Evolutionary conservation across 2,113 vertebrate genomes (phyloP).

Genomic region (Stictonetta naevosa): DNA sequence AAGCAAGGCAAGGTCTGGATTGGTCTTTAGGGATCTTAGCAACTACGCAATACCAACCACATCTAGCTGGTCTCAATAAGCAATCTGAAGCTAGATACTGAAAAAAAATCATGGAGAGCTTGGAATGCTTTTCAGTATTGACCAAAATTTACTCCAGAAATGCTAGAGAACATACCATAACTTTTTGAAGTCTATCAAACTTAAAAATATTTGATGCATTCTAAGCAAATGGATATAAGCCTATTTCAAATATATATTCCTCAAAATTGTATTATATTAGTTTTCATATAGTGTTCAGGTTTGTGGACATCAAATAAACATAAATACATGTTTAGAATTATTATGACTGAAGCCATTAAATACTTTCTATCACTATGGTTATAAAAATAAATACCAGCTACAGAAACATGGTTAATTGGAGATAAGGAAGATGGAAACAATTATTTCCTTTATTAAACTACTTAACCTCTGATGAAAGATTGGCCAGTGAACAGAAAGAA

Average conservation of each 20-base stretch:
- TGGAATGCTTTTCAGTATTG: neutral
- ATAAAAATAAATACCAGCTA: neutral
- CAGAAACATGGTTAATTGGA: neutral
- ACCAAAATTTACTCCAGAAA: neutral
- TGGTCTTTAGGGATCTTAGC: neutral
- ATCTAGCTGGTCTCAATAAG: neutral
- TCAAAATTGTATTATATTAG: neutral
- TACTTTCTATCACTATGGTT: neutral
- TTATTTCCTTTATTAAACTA: neutral
- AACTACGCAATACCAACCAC: neutral
- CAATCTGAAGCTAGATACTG: neutral
- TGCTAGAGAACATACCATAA: neutral
- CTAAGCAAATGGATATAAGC: neutral
- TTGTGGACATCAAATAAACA: neutral
- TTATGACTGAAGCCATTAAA: neutral
- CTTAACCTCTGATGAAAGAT: neutral
- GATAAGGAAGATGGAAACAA: neutral
- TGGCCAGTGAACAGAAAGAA: neutral
- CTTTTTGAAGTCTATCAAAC: neutral
- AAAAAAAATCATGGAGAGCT: neutral
- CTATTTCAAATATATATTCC: neutral
- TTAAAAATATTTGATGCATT: neutral
- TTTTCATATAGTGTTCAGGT: neutral
- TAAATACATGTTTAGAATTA: neutral
- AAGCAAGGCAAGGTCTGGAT: neutral